phyloP scores from a whole-genome alignment of 2,113 vertebrate species.

The Gorsachius goisagi region DNA sequence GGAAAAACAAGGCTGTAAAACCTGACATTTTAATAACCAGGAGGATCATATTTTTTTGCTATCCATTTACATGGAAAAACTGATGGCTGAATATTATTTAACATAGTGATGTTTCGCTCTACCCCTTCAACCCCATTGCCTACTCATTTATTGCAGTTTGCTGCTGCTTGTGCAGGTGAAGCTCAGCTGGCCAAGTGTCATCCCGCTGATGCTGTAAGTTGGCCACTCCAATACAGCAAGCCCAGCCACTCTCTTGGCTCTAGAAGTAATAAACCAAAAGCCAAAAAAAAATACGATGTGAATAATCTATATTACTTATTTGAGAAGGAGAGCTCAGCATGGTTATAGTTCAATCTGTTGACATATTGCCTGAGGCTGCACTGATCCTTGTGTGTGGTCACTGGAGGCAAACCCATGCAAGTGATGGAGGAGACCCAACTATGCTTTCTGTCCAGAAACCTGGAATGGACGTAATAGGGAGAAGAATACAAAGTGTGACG shows the following conservation, averaged over 20 bases:
- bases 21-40: neutral
- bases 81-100: neutral
- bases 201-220: accelerated
- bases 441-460: neutral
- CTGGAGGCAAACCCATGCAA: neutral
- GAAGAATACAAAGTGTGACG: neutral
- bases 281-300: too few species aligned
- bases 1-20: neutral
- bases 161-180: neutral
- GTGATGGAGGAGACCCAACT: neutral
- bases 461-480: neutral
- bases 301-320: neutral
- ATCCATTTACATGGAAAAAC: neutral
- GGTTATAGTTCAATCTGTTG: neutral
- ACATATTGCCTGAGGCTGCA: neutral
- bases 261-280: neutral
- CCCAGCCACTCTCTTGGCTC: neutral
- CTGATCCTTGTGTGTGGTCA: neutral
- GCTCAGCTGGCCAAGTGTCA: neutral
- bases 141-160: neutral
- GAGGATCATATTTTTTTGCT: neutral
- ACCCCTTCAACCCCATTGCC: accelerated
- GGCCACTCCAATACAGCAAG: neutral
- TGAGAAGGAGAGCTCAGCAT: neutral
- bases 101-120: neutral